Conservation (phyloP, 2,797 vertebrate genomes). For the Podargus strigoides region DNA sequence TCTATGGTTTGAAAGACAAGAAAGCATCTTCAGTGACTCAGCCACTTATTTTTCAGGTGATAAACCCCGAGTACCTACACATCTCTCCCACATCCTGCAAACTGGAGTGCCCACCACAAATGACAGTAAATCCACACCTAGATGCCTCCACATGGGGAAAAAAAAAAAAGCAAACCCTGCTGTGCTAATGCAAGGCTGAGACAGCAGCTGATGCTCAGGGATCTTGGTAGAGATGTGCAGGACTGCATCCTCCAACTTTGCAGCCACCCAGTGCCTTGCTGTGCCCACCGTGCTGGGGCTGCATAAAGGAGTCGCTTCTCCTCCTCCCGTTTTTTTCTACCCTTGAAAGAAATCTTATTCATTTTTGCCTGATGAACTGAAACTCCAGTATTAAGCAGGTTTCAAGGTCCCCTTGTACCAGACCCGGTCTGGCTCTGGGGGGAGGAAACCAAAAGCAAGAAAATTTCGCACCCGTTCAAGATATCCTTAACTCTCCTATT, state of each 20-base stretch:
- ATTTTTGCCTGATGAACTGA: background rate
- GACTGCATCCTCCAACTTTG: background rate
- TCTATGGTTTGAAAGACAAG: background rate
- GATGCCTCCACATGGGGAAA: background rate
- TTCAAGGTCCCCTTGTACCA: background rate
- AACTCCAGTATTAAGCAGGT: background rate
- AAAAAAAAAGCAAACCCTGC: background rate
- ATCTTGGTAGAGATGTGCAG: background rate
- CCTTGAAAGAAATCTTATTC: background rate
- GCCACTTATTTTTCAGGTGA: background rate
- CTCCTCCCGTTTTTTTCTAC: background rate
- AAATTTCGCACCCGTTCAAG: background rate
- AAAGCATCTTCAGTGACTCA: background rate
- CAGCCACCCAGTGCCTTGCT: rapidly evolving
- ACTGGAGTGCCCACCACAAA: background rate
- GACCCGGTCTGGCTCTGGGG: background rate
- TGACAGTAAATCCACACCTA: background rate
- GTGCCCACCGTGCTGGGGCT: background rate
- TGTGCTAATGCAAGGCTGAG: background rate
- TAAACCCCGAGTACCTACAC: background rate
- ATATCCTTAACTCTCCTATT: background rate
- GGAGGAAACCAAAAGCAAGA: background rate
- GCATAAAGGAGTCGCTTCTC: background rate
- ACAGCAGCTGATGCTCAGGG: background rate
- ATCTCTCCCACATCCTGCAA: background rate